Base-by-base conservation (phyloP, 2,888 invertebrate genomes). In the Neoitamus cyanurus region DNA sequence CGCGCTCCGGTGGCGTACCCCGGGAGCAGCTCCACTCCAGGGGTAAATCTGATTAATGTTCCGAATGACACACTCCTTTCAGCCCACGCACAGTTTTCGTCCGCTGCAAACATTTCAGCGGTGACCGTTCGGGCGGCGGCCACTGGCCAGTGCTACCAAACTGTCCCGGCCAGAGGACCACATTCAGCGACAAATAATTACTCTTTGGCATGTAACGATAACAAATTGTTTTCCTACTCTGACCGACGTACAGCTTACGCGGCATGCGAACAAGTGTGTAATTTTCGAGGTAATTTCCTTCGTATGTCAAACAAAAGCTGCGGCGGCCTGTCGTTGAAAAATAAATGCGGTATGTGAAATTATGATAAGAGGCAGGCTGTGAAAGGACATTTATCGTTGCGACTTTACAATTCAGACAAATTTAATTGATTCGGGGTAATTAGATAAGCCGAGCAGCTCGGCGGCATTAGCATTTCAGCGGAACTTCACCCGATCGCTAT, bases 281-380 rank as follows among this genome's bases (percentile, higher is more conserved):
- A 82, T 82, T 58, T 82, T 69, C 82, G 82, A 82, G 69, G 82
- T 82, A 82, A 82, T 82, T 82, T 82, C 82, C 82, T 82, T 82
- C 82, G 82, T 82, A 37, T 69, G 82, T 69, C 82, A 82, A 82
- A 82, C 68, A 69, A 82, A 68, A 82, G 34, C 82, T 36, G 82
- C 34, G 34, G 34, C 68, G 20, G 37, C 7, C 68, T 82, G 68
- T 69, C 69, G 82, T 36, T 82, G 68, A 82, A 82, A 82, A 82
- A 82, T 69, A 82, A 82, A 69, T 82, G 82, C 69, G 82, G 69
- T 34, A 82, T 82, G 69, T 82, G 69, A 82, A 82, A 69, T 82
- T 82, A 69, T 42, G 82, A 82, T 82, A 82, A 82, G 82, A 82
- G 82, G 28, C n/a, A 69, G 58, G 36, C 36, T 80, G 80, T 80